A percentile compares a stretch with the other conserved stretches of the same genome.
These are phyloP conservation scores for Zophobas morio DNA, from an alignment of 1,140 invertebrate genomes.

Conservation along the genomic window DNA sequence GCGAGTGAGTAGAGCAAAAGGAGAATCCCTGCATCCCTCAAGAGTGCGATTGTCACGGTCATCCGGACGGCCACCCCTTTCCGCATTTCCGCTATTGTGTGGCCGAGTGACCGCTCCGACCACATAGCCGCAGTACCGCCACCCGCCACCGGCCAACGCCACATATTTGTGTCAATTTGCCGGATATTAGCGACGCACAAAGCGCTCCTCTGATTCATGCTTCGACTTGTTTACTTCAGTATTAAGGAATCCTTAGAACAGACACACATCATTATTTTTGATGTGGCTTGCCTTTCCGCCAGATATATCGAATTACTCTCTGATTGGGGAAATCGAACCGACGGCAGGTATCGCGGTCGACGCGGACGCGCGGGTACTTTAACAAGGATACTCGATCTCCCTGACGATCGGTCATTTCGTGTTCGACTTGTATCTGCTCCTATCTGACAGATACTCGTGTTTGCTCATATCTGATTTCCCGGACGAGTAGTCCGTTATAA, in stretches of 20 bases:
- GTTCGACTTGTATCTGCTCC: constrained; percentile 45
- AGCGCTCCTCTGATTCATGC: constrained; percentile 53
- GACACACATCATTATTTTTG: constrained; percentile 64
- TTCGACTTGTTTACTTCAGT: constrained; percentile 58
- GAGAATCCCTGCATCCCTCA: constrained; percentile 59
- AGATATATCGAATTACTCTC: constrained; percentile 62
- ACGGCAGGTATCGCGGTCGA: constrained; percentile 50
- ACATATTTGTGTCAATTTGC: constrained; percentile 64
- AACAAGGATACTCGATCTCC: constrained; percentile 55
- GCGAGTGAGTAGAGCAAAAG: constrained; percentile 57
- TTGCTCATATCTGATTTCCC: constrained; percentile 51
- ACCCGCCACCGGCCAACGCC: constrained; percentile 55
- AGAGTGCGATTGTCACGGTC: constrained; percentile 64
- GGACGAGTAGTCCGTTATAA: constrained; percentile 43
- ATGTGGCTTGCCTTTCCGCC: constrained; percentile 57
- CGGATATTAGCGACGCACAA: constrained; percentile 60
- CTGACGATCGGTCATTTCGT: constrained; percentile 52
- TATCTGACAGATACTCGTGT: constrained; percentile 50
- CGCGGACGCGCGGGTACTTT: constrained; percentile 49
- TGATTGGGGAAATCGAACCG: constrained; percentile 61
- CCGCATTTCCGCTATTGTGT: constrained; percentile 51
- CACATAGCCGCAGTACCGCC: constrained; percentile 48
- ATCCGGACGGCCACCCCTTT: constrained; percentile 64
- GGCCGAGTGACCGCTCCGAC: constrained; percentile 60
- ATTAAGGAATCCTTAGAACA: constrained; percentile 61